Conservation (phyloP, 1,140 invertebrate genomes). For the Drosophila equinoxialis region DNA sequence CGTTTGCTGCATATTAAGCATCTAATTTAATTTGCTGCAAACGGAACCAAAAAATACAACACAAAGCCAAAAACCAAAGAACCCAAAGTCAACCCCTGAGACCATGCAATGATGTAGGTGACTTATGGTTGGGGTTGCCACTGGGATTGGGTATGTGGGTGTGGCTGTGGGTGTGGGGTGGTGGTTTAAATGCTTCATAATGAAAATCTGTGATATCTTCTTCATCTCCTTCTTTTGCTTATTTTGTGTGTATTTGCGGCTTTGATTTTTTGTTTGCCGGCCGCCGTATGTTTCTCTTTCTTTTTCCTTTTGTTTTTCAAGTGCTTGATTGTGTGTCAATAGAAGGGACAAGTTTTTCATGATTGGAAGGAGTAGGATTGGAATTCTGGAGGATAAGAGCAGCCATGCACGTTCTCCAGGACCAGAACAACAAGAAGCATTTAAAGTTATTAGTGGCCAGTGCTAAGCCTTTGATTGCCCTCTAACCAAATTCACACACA, state of each 20-base stretch:
- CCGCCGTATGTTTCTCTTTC: constrained; percentile 41
- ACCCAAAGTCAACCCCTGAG: constrained; percentile 37
- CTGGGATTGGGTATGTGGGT: constrained; percentile 12
- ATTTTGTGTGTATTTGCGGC: constrained; percentile 40
- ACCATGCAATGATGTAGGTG: constrained; percentile 15
- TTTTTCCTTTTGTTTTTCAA: constrained; percentile 44
- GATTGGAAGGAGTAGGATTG: constrained; percentile 9
- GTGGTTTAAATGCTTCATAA: constrained; percentile 76
- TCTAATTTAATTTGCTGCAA: constrained; percentile 75
- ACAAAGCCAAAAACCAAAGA: constrained; percentile 12
- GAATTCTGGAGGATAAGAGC: constrained; percentile 47
- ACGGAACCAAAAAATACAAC: constrained; percentile 28
- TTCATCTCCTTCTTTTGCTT: constrained; percentile 9
- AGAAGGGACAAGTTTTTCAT: constrained; percentile 42
- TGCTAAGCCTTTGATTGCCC: constrained; percentile 75
- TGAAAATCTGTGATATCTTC: constrained; percentile 79
- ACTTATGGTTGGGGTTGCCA: neutral
- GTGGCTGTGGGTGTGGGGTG: constrained; percentile 9
- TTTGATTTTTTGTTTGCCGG: constrained; percentile 62
- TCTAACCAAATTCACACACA: neutral
- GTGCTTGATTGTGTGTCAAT: constrained; percentile 79
- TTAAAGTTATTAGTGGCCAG: constrained; percentile 60
- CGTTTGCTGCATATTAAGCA: constrained; percentile 78
- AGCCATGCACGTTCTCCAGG: constrained; percentile 58
- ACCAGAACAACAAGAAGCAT: constrained; percentile 6